A percentile compares a stretch with the other conserved stretches of the same genome.
Evolutionary conservation across 2,113 vertebrate genomes (phyloP).

Genomic region (Corapipo altera): DNA sequence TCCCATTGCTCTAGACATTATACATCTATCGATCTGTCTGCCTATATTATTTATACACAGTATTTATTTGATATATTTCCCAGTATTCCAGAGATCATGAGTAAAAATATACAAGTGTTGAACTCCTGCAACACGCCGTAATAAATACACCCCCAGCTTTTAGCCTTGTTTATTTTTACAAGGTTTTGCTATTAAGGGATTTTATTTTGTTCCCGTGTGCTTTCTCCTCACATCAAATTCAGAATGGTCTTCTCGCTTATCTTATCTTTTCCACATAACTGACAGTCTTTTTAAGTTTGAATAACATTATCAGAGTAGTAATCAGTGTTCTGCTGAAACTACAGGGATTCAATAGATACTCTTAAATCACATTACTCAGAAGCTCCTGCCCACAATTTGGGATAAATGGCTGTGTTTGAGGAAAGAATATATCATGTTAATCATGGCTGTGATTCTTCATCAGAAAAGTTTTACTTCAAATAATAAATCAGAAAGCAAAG

Average conservation of each 20-base stretch:
- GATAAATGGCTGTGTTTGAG: neutral
- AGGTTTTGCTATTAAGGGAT: neutral
- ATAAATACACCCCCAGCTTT: neutral
- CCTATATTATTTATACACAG: neutral
- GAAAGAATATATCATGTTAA: neutral
- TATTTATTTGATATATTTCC: neutral
- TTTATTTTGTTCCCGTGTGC: neutral
- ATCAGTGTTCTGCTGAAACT: neutral
- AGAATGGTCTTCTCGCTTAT: neutral
- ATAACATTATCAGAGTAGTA: neutral
- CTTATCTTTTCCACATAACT: neutral
- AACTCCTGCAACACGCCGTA: neutral
- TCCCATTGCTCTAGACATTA: neutral
- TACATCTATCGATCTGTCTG: neutral
- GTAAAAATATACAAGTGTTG: neutral
- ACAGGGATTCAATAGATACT: neutral
- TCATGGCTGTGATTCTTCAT: neutral
- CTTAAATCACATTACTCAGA: neutral
- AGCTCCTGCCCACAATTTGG: neutral
- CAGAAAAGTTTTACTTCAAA: neutral
- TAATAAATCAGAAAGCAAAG: constrained; percentile 6
- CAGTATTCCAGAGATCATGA: neutral
- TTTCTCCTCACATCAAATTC: neutral
- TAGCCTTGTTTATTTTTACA: neutral
- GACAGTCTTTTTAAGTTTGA: neutral